A percentile compares a stretch with the other conserved stretches of the same genome.
phyloP scores from a whole-genome alignment of 2,797 vertebrate genomes.

The Mormyrus proboscirostris region DNA sequence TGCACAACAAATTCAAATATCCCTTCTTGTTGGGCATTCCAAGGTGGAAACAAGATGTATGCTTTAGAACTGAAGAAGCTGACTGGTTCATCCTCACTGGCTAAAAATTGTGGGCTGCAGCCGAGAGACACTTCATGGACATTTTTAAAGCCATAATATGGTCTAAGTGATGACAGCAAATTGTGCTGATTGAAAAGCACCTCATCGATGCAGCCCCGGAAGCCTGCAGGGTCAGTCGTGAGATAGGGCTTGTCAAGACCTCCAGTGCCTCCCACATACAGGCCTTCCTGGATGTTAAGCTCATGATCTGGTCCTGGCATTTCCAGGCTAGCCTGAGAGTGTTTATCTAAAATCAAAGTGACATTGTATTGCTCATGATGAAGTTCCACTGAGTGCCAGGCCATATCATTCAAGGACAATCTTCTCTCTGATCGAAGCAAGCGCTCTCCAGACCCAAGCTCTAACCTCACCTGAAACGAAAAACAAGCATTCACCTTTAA shows the following conservation, averaged over 20 bases:
- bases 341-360: constrained; percentile 69
- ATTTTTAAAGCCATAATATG: constrained; percentile 72
- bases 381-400: constrained; percentile 77
- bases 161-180: constrained; percentile 71
- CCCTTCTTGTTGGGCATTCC: constrained; percentile 56
- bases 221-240: constrained; percentile 49
- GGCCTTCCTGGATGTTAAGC: constrained; percentile 63
- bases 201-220: constrained; percentile 77
- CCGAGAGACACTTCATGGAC: constrained; percentile 79
- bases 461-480: constrained; percentile 67
- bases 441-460: constrained; percentile 65
- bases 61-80: constrained; percentile 89
- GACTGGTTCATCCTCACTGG: constrained; percentile 72
- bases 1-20: constrained; percentile 67
- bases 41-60: constrained; percentile 70
- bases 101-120: constrained; percentile 83
- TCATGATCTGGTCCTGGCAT: constrained; percentile 51
- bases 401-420: constrained; percentile 71
- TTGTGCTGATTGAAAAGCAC: constrained; percentile 73
- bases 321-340: constrained; percentile 54
- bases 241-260: constrained; percentile 67
- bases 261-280: constrained; percentile 71
- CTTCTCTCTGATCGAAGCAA: constrained; percentile 65
- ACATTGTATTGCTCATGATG: constrained; percentile 54
- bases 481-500: constrained; percentile 24